phyloP scores from a whole-genome alignment of 2,797 vertebrate genomes.

The Buceros bicornis region DNA sequence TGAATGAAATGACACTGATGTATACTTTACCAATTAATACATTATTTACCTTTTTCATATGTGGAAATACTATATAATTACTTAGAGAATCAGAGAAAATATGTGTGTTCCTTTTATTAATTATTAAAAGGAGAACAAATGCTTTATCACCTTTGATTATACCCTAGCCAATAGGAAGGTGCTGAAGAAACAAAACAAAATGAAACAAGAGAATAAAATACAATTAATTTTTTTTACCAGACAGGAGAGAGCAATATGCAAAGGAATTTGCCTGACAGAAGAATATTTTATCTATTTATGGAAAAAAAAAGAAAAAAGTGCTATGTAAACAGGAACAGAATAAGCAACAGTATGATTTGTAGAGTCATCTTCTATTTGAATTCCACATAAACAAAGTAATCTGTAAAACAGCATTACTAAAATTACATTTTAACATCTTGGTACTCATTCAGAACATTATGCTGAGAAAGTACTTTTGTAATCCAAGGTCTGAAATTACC shows the following conservation, averaged over 20 bases:
- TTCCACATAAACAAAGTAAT: neutral
- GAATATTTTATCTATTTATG: neutral
- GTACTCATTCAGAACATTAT: neutral
- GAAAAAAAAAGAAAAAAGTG: neutral
- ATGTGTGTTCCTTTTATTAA: neutral
- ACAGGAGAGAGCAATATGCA: neutral
- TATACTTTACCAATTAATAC: neutral
- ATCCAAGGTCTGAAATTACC: neutral
- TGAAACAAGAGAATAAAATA: neutral
- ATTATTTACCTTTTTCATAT: neutral
- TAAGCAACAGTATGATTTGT: neutral
- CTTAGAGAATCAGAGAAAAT: neutral
- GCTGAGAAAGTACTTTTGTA: neutral
- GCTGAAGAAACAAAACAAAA: neutral
- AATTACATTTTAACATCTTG: neutral
- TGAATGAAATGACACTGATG: neutral
- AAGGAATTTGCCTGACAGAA: neutral
- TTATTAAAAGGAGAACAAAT: neutral
- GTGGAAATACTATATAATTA: neutral
- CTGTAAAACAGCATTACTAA: neutral
- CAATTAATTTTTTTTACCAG: neutral
- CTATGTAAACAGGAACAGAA: neutral
- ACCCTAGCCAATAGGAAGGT: neutral
- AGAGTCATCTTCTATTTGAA: neutral
- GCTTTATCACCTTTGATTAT: neutral